Conservation (phyloP, 2,888 invertebrate species). For the Timema cristinae region DNA sequence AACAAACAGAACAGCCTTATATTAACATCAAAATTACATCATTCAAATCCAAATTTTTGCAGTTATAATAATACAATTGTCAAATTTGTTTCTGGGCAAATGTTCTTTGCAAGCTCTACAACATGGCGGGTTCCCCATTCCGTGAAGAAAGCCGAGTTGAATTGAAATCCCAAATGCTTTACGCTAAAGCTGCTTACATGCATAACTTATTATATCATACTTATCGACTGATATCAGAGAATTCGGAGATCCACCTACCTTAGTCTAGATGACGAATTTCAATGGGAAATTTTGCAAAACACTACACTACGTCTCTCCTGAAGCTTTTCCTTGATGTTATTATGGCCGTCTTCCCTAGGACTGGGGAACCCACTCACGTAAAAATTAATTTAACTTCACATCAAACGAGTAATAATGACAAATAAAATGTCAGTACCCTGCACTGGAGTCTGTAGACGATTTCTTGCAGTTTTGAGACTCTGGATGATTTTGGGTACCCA, state of each 20-base stretch:
- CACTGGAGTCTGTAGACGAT: constrained; percentile 45
- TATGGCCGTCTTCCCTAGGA: constrained; percentile 38
- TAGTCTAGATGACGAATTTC: constrained; percentile 41
- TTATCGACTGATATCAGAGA: constrained; percentile 34
- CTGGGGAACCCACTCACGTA: constrained; percentile 38
- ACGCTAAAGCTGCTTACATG: constrained; percentile 21
- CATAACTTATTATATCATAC: constrained; percentile 24
- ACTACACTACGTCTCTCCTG: constrained; percentile 44
- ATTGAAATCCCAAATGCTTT: constrained; percentile 38
- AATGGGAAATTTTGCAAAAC: constrained; percentile 40
- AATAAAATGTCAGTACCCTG: constrained; percentile 46
- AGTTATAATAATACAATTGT: constrained; percentile 18
- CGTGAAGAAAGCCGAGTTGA: constrained; percentile 43
- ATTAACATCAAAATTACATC: constrained; percentile 3
- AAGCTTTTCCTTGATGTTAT: constrained; percentile 37
- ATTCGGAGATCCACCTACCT: constrained; percentile 42
- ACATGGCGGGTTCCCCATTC: constrained; percentile 50
- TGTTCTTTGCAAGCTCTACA: constrained; percentile 38
- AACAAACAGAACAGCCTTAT: no score
- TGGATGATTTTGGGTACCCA: constrained; percentile 51
- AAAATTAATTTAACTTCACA: constrained; percentile 34
- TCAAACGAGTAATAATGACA: constrained; percentile 32
- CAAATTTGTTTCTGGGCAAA: constrained; percentile 24
- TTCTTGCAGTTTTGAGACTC: constrained; percentile 46
- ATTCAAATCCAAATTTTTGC: constrained; percentile 21